Evolutionary conservation across 2,888 invertebrate species (phyloP).

Genomic region (Epirrhoe tristata): DNA sequence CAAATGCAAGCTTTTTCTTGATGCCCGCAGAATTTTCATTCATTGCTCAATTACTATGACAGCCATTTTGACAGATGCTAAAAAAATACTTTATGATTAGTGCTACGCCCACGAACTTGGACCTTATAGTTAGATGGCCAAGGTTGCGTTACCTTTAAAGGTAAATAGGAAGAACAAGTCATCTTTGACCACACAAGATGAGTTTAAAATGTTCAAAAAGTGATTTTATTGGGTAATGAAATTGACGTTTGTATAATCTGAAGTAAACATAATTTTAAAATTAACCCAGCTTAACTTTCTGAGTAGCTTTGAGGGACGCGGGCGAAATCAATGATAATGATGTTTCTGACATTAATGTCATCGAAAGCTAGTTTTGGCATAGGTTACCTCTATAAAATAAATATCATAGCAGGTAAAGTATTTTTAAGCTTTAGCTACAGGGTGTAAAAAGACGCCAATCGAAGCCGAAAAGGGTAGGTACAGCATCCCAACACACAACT

Average conservation of each 20-base stretch:
- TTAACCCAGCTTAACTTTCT: slow-evolving; percentile 37
- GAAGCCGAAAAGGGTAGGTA: too few relatives aligned
- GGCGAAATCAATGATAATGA: not conserved
- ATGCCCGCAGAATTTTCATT: slow-evolving; percentile 6
- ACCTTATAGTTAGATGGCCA: slow-evolving; percentile 21
- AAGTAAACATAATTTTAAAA: slow-evolving; percentile 46
- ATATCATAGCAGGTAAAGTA: not conserved
- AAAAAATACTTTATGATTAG: slow-evolving; percentile 20
- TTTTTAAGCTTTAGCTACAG: too few relatives aligned
- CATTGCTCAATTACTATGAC: slow-evolving; percentile 25
- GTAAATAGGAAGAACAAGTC: slow-evolving; percentile 29
- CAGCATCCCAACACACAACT: too few relatives aligned
- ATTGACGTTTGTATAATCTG: slow-evolving; percentile 32
- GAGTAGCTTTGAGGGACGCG: not conserved
- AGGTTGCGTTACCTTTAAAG: slow-evolving; percentile 28
- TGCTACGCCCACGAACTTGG: slow-evolving; percentile 15
- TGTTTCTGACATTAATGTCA: not conserved
- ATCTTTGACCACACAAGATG: slow-evolving; percentile 57
- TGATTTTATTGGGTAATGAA: slow-evolving; percentile 37
- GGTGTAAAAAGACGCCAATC: too few relatives aligned
- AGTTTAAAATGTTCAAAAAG: slow-evolving; percentile 52
- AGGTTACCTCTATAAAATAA: too few relatives aligned
- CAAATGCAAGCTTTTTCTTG: slow-evolving; percentile 47
- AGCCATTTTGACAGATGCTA: slow-evolving; percentile 26
- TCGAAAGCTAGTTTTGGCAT: not conserved